A percentile compares a stretch with the other conserved stretches of the same genome.
phyloP scores from a whole-genome alignment of 2,888 invertebrate genomes.

The Amitus sp. region DNA sequence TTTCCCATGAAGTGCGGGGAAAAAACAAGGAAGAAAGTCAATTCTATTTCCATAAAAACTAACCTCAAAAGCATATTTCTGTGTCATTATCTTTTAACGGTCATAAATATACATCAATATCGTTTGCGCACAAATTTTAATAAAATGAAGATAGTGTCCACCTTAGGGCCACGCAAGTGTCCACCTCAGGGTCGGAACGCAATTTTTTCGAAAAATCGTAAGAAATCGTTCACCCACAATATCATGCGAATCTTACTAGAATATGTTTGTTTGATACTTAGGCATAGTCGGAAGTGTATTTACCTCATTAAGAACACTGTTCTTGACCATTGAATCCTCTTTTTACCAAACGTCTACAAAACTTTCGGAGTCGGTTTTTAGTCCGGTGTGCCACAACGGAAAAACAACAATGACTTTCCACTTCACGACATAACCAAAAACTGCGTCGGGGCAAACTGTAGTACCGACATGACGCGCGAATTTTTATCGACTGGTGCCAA shows the following conservation, averaged over 20 bases:
- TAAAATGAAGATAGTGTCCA: constrained; percentile 1
- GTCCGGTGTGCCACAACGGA: not conserved
- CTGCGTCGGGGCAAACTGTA: constrained; percentile 1
- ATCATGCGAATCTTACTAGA: not conserved
- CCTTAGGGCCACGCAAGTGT: not conserved
- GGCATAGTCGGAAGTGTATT: not conserved
- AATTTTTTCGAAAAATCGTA: not conserved
- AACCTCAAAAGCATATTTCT: not conserved
- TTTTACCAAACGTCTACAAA: not conserved
- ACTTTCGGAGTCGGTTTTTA: not conserved
- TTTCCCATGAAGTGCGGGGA: not conserved
- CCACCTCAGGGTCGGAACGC: not conserved
- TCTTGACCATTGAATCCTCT: not conserved
- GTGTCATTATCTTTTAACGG: not conserved
- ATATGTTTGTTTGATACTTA: constrained; percentile 1
- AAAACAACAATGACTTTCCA: not conserved
- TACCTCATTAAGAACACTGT: not conserved
- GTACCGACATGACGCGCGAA: not conserved
- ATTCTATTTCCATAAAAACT: not conserved
- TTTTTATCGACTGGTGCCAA: not conserved
- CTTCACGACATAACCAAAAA: constrained; percentile 1
- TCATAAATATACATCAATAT: not conserved
- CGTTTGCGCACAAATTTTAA: too few relatives aligned
- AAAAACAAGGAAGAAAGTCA: not conserved
- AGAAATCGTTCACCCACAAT: not conserved